Percentiles rank a stretch among this genome's conserved stretches.
Conservation (phyloP, 2,797 vertebrate species). For the Borostomias antarcticus region DNA sequence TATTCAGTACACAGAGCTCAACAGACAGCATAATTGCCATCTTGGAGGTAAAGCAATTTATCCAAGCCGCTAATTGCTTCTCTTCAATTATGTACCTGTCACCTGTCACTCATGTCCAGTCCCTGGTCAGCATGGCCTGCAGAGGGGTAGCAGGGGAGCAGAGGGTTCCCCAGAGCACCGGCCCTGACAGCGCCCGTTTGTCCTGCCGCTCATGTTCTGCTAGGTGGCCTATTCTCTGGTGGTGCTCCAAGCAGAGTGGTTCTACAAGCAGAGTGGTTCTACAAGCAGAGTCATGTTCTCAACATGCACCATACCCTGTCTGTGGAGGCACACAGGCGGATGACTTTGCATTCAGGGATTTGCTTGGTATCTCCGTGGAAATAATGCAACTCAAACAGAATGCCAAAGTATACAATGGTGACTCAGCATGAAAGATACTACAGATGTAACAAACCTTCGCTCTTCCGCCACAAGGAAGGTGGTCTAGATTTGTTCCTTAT, state of each 20-base stretch:
- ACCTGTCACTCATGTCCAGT: slow-evolving; percentile 20
- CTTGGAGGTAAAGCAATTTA: slow-evolving; percentile 29
- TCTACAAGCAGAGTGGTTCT: not conserved
- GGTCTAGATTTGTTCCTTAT: too few species aligned
- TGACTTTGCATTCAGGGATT: too few species aligned
- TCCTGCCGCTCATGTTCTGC: not conserved
- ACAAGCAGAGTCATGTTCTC: not conserved
- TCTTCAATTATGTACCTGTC: slow-evolving; percentile 35
- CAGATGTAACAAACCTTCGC: too few species aligned
- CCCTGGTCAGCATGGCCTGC: slow-evolving; percentile 24
- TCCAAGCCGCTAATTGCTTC: slow-evolving; percentile 52
- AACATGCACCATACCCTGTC: too few species aligned
- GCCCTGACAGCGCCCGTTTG: not conserved
- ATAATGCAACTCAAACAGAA: too few species aligned
- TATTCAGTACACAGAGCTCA: slow-evolving; percentile 11
- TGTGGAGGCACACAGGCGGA: too few species aligned
- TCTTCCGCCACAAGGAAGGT: too few species aligned
- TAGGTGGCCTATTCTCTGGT: not conserved
- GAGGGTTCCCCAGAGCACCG: not conserved
- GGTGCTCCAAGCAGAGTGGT: too few species aligned
- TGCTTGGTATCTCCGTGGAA: too few species aligned
- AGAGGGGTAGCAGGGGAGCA: not conserved
- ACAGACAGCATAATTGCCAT: slow-evolving; percentile 51
- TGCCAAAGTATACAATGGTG: too few species aligned
- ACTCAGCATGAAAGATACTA: too few species aligned